phyloP scores from a whole-genome alignment of 2,888 invertebrate species.

The Unio pictorum region DNA sequence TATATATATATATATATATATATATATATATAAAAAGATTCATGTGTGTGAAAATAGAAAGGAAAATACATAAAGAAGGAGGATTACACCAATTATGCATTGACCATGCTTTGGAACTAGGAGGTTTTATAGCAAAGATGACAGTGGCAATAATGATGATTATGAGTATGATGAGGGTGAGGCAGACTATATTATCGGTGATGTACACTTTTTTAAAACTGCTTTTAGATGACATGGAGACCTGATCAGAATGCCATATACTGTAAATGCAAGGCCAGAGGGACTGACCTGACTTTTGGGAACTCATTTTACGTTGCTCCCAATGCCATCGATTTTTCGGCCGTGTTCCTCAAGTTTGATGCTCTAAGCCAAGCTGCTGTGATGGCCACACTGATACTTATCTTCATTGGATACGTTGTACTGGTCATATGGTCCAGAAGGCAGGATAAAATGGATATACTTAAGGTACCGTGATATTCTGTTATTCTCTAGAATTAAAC shows the following conservation, averaged over 20 bases:
- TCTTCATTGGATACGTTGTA: constrained; percentile 54
- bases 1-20: too few species aligned
- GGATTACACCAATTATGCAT: too few species aligned
- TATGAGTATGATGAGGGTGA: too few species aligned
- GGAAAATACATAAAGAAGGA: too few species aligned
- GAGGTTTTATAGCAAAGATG: too few species aligned
- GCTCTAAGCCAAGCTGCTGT: constrained; percentile 62
- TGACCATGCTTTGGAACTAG: too few species aligned
- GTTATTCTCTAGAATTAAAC: too few species aligned
- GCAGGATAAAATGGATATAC: constrained; percentile 63
- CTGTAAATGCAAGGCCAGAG: constrained; percentile 25
- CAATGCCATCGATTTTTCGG: constrained; percentile 70
- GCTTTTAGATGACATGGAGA: constrained; percentile 29
- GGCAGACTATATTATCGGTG: too few species aligned
- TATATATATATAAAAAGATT: too few species aligned
- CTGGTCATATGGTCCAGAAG: constrained; percentile 64
- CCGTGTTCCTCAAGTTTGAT: constrained; percentile 67
- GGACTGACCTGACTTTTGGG: constrained; percentile 34
- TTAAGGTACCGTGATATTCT: constrained; percentile 27
- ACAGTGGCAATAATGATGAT: too few species aligned
- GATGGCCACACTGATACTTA: constrained; percentile 63
- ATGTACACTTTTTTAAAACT: too few species aligned
- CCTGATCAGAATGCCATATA: constrained; percentile 17
- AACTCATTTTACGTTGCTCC: constrained; percentile 65
- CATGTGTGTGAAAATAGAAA: too few species aligned